Conservation (phyloP, 2,888 invertebrate genomes). For the Pediacus dermestoides region DNA sequence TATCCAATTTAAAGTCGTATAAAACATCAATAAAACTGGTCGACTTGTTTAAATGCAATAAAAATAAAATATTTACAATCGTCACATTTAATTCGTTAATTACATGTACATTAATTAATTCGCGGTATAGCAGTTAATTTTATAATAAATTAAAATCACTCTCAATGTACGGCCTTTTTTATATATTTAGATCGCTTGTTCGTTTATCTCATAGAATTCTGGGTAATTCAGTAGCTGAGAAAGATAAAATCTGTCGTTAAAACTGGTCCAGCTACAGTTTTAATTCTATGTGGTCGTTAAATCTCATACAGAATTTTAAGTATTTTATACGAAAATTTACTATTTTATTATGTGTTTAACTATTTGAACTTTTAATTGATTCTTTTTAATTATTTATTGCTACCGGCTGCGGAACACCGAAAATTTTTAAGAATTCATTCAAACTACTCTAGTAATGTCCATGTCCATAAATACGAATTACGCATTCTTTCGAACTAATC, state of each 20-base stretch:
- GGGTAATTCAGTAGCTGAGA: slow-evolving; percentile 31
- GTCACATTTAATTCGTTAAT: slow-evolving; percentile 34
- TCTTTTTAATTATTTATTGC: slow-evolving; percentile 1
- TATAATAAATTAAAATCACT: slow-evolving; percentile 26
- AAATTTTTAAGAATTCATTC: no score
- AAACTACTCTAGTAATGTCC: no score
- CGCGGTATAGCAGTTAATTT: slow-evolving; percentile 37
- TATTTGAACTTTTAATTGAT: slow-evolving; percentile 15
- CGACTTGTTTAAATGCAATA: slow-evolving; percentile 22
- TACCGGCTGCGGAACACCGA: no score
- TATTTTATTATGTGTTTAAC: slow-evolving; percentile 28
- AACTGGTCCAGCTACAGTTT: slow-evolving; percentile 27
- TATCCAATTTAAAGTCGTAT: slow-evolving; percentile 26
- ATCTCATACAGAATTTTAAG: slow-evolving; percentile 24
- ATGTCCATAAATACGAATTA: no score
- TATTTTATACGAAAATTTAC: slow-evolving; percentile 23
- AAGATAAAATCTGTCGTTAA: slow-evolving; percentile 27
- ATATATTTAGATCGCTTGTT: not conserved
- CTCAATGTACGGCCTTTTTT: slow-evolving; percentile 12
- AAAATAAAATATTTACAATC: slow-evolving; percentile 22
- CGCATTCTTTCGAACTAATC: no score
- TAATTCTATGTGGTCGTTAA: slow-evolving; percentile 24
- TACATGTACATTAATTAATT: slow-evolving; percentile 39
- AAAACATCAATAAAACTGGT: slow-evolving; percentile 27
- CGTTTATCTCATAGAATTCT: slow-evolving; percentile 21